Evolutionary conservation across 2,113 vertebrate species (phyloP).

Genomic region (Paradisaea rubra): DNA sequence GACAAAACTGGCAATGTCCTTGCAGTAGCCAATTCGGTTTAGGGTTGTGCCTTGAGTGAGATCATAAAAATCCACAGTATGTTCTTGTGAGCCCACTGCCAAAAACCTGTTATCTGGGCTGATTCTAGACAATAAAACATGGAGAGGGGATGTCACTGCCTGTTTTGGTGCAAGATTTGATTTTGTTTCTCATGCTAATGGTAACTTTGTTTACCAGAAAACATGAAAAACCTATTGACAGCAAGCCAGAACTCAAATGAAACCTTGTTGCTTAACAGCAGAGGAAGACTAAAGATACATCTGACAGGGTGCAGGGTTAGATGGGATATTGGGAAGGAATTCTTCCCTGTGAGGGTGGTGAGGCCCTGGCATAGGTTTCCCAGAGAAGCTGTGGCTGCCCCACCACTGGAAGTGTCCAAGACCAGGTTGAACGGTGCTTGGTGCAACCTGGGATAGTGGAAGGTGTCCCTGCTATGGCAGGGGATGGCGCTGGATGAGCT

Average conservation of each 20-base stretch:
- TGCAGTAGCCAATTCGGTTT: conserved; percentile 92
- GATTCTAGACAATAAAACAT: conserved; percentile 73
- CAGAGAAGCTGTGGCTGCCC: not conserved
- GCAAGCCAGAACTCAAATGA: not conserved
- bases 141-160: not conserved
- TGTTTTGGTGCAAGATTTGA: not conserved
- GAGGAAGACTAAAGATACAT: not conserved
- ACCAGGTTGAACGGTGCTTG: fast-evolving
- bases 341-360: not conserved
- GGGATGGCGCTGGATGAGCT: not conserved
- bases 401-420: not conserved
- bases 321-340: not conserved
- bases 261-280: not conserved
- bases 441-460: not conserved
- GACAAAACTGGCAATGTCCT: conserved; percentile 90
- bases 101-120: conserved; percentile 90
- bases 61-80: conserved; percentile 94
- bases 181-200: not conserved
- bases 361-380: not conserved
- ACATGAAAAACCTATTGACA: not conserved
- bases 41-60: conserved; percentile 90
- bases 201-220: not conserved
- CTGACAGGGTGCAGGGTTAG: not conserved
- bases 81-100: conserved; percentile 89
- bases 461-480: not conserved